Evolutionary conservation across 2,113 vertebrate species (phyloP), one percentile per base, ranked within the genome.

Genomic region (Poeciliopsis turrubarensis): DNA sequence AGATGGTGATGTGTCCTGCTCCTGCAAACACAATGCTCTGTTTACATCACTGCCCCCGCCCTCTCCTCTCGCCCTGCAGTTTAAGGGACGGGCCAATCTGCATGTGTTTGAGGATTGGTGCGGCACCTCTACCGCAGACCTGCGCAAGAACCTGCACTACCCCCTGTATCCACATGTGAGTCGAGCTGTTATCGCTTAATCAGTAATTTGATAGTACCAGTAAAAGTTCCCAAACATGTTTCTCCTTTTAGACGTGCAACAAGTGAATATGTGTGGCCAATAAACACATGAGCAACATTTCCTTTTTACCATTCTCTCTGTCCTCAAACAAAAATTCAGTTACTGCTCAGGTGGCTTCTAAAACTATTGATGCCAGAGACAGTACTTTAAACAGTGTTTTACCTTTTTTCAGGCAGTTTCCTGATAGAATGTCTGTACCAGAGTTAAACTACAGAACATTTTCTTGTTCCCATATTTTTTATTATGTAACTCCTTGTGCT

Each of bases 71-170:
- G 57, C 27, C 19, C 60, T 78, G 68, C 85, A 99, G 97, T 96
- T 95, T 83, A 93, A 84, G 78, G 97, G 97, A 51, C 93, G 76
- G 13, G 97, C 92, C 81, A 99, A 99, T 83, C 94, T 99, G 78
- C 97, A 99, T 0, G 94, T 97, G 39, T 99, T 98, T 77, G 97
- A 99, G 73, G 97, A 99, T 91, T 99, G 97, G 97, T 99, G 97
- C 1, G 97, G 97, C 54, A 82, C 93, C 62, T 96, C 97, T 60
- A 82, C 90, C 5, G 92, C 93, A 17, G 95, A 96, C 71, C 96
- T 99, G 57, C 89, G 93, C 77, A 96, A 91, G 32, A 97, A 98
- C 83, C 90, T 95, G 3, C 97, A 98, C 88, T 99, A 96, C 74
- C 97, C 97, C 0, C 87, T 98, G 12, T 96, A 96, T 83, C 96